phyloP scores from a whole-genome alignment of 2,888 invertebrate species.

The Monoplex corrugatus region DNA sequence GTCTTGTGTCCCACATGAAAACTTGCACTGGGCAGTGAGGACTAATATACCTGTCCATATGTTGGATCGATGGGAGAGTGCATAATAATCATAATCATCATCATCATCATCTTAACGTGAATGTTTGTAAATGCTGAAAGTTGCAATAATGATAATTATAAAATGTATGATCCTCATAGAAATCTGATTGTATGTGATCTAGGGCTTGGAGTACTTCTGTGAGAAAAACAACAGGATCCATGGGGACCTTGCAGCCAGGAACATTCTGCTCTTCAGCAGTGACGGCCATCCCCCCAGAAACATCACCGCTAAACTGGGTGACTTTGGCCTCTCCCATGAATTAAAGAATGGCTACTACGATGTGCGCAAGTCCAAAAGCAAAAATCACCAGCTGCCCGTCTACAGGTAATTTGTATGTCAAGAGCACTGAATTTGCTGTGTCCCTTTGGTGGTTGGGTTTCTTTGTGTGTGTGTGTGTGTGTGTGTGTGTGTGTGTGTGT shows the following conservation, averaged over 20 bases:
- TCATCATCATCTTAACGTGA: no score
- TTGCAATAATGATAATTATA: no score
- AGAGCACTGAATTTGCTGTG: no score
- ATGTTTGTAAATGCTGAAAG: no score
- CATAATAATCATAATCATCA: no score
- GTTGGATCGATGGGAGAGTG: no score
- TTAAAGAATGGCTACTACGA: not conserved
- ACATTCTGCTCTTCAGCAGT: slow-evolving; percentile 1
- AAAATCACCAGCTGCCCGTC: not conserved
- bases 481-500: not conserved
- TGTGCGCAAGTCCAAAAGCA: not conserved
- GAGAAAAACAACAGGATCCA: not conserved
- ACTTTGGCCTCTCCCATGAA: slow-evolving; percentile 28
- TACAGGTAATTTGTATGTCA: not conserved
- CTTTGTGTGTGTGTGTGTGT: not conserved
- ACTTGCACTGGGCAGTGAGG: no score
- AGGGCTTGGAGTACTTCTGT: slow-evolving; percentile 35
- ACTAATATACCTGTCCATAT: no score
- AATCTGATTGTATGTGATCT: no score
- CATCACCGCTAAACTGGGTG: not conserved
- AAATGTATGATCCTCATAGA: no score
- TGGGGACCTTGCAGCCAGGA: slow-evolving; percentile 27
- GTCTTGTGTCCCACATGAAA: no score
- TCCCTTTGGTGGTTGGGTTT: not conserved
- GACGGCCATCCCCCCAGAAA: not conserved